These are phyloP conservation scores for Scomber scombrus DNA, from an alignment of 2,113 vertebrate species.

Conservation along the genomic window DNA sequence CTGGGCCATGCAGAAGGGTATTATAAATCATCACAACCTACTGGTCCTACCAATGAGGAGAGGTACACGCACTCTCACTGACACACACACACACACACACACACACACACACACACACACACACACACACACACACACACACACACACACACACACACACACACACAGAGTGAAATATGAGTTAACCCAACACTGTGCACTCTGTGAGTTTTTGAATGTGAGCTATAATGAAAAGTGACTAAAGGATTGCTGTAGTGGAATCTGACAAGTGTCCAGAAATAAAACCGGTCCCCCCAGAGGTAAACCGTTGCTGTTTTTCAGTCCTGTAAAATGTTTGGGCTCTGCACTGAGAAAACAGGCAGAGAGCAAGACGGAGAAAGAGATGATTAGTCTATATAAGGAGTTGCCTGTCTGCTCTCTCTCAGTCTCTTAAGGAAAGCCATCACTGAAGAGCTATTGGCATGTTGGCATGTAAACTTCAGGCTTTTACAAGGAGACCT, in stretches of 20 bases:
- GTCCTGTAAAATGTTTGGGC: constrained; percentile 75
- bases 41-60: constrained; percentile 33
- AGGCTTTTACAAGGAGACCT: constrained; percentile 38
- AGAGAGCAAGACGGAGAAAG: constrained; percentile 33
- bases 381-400: constrained; percentile 69
- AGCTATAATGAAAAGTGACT: constrained; percentile 79
- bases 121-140: too few species aligned
- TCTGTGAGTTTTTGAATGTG: constrained; percentile 57
- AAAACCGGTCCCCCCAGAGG: constrained; percentile 64
- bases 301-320: constrained; percentile 74
- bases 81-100: too few species aligned
- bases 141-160: too few species aligned
- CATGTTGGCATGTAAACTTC: constrained; percentile 54
- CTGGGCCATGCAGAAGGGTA: constrained; percentile 50
- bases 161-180: constrained; percentile 48
- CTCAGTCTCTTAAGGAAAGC: constrained; percentile 4
- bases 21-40: constrained; percentile 55
- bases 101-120: too few species aligned
- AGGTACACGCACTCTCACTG: too few species aligned
- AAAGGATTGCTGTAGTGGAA: constrained; percentile 66
- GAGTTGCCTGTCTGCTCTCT: constrained; percentile 35
- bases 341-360: constrained; percentile 58
- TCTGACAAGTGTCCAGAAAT: constrained; percentile 79
- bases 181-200: constrained; percentile 1
- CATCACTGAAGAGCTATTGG: constrained; percentile 33